These are phyloP conservation scores for Pseudochromis fuscus DNA, from an alignment of 2,797 vertebrate species.

Conservation along the genomic window DNA sequence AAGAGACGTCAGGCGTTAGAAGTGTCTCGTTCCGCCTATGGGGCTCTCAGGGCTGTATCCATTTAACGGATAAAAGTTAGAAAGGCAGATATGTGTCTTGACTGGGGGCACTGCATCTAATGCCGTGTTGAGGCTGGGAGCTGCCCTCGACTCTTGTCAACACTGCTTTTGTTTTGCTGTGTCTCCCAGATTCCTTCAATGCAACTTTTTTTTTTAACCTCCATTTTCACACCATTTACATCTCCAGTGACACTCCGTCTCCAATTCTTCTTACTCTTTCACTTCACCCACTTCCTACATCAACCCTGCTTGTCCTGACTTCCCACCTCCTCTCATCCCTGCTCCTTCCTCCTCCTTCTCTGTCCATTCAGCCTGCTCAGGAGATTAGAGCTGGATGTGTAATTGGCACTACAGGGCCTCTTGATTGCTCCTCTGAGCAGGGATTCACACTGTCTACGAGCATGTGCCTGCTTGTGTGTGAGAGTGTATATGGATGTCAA, in stretches of 20 bases:
- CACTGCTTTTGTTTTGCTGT: not conserved
- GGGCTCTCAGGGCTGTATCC: slow-evolving; percentile 74
- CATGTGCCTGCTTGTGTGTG: slow-evolving; percentile 2
- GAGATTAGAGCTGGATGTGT: slow-evolving; percentile 69
- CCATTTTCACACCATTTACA: not conserved
- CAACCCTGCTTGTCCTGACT: slow-evolving; percentile 7
- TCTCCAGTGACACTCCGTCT: too few species aligned
- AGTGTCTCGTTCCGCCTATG: slow-evolving; percentile 63
- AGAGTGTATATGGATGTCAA: slow-evolving; percentile 27
- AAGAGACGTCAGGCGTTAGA: slow-evolving; percentile 68
- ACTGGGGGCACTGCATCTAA: slow-evolving; percentile 62
- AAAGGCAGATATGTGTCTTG: slow-evolving; percentile 66
- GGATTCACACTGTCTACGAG: slow-evolving; percentile 30
- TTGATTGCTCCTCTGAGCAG: slow-evolving; percentile 46
- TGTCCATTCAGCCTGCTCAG: slow-evolving; percentile 45
- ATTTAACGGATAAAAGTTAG: slow-evolving; percentile 72
- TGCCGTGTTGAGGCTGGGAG: slow-evolving; percentile 15
- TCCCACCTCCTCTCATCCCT: not conserved
- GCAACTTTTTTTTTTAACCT: slow-evolving; percentile 1
- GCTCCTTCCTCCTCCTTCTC: slow-evolving; percentile 17
- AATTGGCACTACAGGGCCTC: slow-evolving; percentile 77
- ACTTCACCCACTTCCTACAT: not conserved
- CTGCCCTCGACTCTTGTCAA: slow-evolving; percentile 32
- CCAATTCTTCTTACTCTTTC: not conserved
- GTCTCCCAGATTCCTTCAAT: not conserved